These are phyloP conservation scores for Pristionchus entomophagus DNA, from an alignment of 2,888 invertebrate genomes.

Conservation along the genomic window DNA sequence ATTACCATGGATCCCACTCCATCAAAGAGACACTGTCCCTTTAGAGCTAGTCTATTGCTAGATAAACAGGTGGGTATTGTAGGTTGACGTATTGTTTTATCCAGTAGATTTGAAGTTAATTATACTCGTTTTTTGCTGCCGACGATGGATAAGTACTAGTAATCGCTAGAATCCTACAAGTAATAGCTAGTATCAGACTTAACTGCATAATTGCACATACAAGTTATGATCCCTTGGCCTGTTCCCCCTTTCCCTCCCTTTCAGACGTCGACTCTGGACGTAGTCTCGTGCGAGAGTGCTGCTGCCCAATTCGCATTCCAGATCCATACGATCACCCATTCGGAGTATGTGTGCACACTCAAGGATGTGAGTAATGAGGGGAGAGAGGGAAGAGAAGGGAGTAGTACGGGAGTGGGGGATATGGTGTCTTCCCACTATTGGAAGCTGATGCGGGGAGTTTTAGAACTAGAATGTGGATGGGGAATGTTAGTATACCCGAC, in stretches of 20 bases:
- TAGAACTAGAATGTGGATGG: no score
- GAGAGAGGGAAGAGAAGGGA: not conserved
- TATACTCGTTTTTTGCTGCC: no score
- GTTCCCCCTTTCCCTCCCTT: not conserved
- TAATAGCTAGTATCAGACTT: no score
- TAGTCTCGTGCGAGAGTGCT: slow-evolving; percentile 61
- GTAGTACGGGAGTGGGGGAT: no score
- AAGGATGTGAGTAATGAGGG: not conserved
- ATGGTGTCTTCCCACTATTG: no score
- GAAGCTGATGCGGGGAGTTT: no score
- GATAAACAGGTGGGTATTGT: slow-evolving; percentile 58
- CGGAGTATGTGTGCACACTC: slow-evolving; percentile 50
- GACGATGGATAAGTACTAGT: no score
- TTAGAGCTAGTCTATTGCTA: slow-evolving; percentile 62
- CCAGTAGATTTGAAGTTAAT: no score
- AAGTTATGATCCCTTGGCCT: no score
- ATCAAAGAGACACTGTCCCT: slow-evolving; percentile 69
- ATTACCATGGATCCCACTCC: slow-evolving; percentile 63
- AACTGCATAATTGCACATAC: no score
- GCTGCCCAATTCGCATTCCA: slow-evolving; percentile 58
- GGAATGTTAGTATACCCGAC: not conserved
- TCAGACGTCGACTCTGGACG: slow-evolving; percentile 56
- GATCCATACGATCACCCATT: slow-evolving; percentile 62
- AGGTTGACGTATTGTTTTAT: not conserved
- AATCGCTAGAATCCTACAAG: no score